Evolutionary conservation across 2,113 vertebrate genomes (phyloP).

Genomic region (Antechinus stuartii): DNA sequence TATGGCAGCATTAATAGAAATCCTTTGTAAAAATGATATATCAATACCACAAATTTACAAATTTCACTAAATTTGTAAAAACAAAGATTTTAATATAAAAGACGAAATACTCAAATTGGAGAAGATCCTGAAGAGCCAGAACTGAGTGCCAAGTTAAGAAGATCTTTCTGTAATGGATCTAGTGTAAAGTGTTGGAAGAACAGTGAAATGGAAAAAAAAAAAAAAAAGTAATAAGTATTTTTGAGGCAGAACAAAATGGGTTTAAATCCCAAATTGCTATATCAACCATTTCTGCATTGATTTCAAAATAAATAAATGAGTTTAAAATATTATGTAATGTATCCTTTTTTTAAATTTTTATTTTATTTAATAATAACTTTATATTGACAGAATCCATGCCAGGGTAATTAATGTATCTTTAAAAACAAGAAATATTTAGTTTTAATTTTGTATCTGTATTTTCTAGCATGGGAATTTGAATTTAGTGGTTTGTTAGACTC

Average conservation of each 20-base stretch:
- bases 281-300: background rate
- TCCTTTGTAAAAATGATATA: background rate
- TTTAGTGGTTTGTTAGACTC: background rate
- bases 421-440: background rate
- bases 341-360: background rate
- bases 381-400: no score
- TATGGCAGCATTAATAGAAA: background rate
- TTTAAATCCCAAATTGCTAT: background rate
- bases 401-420: background rate
- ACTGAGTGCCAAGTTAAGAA: background rate
- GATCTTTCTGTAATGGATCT: no score
- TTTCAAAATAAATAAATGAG: background rate
- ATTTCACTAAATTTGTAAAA: background rate
- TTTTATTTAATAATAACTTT: no score
- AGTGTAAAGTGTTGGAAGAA: fast-evolving
- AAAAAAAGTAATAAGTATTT: background rate
- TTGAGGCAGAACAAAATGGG: background rate
- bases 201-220: background rate
- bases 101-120: background rate
- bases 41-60: background rate
- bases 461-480: background rate
- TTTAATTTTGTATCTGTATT: background rate
- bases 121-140: background rate
- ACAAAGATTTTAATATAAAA: background rate
- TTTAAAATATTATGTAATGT: background rate